Conservation (phyloP, 2,888 invertebrate species). For the Tenodera sinensis region DNA sequence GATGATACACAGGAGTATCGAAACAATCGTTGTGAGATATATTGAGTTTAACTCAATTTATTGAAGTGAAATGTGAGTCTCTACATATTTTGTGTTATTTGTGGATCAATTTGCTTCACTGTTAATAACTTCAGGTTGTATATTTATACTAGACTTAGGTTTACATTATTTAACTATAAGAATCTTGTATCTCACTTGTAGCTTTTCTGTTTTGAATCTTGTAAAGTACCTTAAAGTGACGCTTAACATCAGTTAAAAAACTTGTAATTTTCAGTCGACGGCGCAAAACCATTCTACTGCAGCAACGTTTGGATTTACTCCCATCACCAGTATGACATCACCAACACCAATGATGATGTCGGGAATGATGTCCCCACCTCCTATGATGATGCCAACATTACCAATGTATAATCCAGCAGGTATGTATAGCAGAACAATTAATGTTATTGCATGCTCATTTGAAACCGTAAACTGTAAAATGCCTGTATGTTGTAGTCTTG, state of each 20-base stretch:
- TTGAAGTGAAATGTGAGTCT: too few relatives aligned
- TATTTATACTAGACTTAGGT: too few relatives aligned
- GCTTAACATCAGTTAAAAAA: neutral
- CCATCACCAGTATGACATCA: conserved; percentile 39
- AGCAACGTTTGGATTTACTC: conserved; percentile 38
- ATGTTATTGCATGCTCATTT: neutral
- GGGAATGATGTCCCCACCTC: conserved; percentile 42
- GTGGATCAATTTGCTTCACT: too few relatives aligned
- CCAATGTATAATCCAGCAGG: conserved; percentile 43
- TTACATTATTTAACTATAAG: too few relatives aligned
- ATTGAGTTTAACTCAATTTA: too few relatives aligned
- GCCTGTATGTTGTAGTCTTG: neutral
- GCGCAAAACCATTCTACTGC: conserved; percentile 27
- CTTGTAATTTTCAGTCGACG: neutral
- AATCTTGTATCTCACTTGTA: neutral
- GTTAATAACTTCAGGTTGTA: too few relatives aligned
- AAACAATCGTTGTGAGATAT: too few relatives aligned
- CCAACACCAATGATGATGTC: conserved; percentile 40
- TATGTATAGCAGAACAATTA: conserved; percentile 30
- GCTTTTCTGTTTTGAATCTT: neutral
- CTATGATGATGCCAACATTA: conserved; percentile 41
- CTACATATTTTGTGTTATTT: too few relatives aligned
- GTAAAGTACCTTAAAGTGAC: neutral
- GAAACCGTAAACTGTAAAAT: neutral
- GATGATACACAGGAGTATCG: too few relatives aligned